Evolutionary conservation across 37 sponge, comb jelly and placozoan genomes (phyloP), one percentile per base, ranked within the genome.

Genomic region (Chondrilla cf. caribensis): DNA sequence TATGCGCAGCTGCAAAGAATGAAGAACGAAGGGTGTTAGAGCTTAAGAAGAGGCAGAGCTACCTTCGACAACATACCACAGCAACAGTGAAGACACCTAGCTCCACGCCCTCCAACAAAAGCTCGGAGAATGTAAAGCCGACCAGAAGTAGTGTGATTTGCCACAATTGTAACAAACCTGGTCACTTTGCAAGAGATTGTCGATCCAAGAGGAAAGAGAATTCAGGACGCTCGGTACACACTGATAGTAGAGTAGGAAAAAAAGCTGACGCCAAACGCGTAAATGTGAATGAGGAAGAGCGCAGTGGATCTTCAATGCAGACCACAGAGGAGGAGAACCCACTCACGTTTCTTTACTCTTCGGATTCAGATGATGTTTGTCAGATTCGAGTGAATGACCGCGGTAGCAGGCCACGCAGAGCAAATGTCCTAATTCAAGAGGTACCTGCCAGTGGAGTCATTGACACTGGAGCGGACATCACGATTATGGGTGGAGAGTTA

Each of bases 381-480:
- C 43, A 26, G 14, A 67, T 87, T 2, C 19, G 79, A n/a, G 79
- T 87, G 32, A 18, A 62, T 54, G 83, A 88, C 60, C 11, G 5
- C 25, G 89, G 89, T 26, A 88, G 89, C 44, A 11, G 51, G 31
- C 33, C 71, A 25, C 83, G 41, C 58, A 3, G 26, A 31, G 88
- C 79, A 0, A 19, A 62, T 26, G 83, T 82, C 3, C 41, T 19
- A 0, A 21, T 87, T 2, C 78, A 76, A 59, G 88, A 82, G n/a
- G 83, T 82, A 6, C 79, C 83, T 19, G 83, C 79, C 19, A 17
- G 11, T n/a, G 88, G 88, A 7, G 72, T 87, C 24, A 68, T 84
- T 2, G 84, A 88, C 44, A 88, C 70, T 14, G 89, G 84, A 21
- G 81, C 85, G 4, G 85, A 89, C 67, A 80, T 89, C 35, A 84